These are phyloP conservation scores for Campopleginae sp. DNA, from an alignment of 2,888 invertebrate genomes.

Conservation along the genomic window DNA sequence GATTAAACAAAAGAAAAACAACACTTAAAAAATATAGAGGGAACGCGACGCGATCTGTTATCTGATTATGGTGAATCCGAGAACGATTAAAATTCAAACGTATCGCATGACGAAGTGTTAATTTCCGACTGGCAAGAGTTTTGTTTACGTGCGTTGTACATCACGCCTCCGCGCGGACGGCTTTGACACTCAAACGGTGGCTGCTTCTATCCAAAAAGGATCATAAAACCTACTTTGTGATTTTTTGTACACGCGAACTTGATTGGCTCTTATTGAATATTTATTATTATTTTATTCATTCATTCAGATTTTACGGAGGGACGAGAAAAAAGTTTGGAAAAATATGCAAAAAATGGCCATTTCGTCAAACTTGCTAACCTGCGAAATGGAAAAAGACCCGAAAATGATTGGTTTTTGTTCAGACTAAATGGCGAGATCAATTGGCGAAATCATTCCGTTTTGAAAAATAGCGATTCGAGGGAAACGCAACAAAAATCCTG, in stretches of 20 bases:
- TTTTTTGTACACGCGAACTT: background rate
- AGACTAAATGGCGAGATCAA: too few species aligned
- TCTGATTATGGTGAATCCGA: slow-evolving; percentile 44
- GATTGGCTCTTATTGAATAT: background rate
- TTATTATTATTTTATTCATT: background rate
- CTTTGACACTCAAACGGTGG: slow-evolving; percentile 67
- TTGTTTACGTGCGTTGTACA: slow-evolving; percentile 22
- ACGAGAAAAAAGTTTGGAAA: background rate
- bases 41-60: slow-evolving; percentile 24
- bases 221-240: slow-evolving; percentile 1
- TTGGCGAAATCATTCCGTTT: too few species aligned
- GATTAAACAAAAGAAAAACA: slow-evolving; percentile 4
- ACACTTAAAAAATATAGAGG: background rate
- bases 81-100: slow-evolving; percentile 47
- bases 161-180: slow-evolving; percentile 38
- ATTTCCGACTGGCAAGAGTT: slow-evolving; percentile 13
- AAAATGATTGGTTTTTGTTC: too few species aligned
- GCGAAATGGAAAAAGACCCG: background rate
- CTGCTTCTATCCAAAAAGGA: slow-evolving; percentile 3
- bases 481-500: slow-evolving; percentile 1
- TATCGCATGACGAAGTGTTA: slow-evolving; percentile 62
- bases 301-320: background rate
- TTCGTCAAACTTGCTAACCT: background rate
- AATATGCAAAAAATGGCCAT: background rate
- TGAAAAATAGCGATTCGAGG: background rate